Conservation (phyloP, 2,113 vertebrate species). For the Aspidoscelis tigris region DNA sequence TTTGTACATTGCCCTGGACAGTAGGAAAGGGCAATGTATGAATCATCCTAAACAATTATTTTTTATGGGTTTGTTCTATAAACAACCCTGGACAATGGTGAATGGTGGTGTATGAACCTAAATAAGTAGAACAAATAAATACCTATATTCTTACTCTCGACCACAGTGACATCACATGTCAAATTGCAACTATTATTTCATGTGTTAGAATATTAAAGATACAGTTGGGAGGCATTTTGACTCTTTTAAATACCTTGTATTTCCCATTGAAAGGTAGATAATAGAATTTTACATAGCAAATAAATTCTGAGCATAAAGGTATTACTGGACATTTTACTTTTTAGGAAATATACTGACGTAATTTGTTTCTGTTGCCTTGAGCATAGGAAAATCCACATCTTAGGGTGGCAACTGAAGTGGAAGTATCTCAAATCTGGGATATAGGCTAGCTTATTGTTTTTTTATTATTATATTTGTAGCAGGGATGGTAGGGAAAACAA, state of each 20-base stretch:
- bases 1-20: too few species aligned
- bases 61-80: too few species aligned
- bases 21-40: too few species aligned
- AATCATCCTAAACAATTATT: too few species aligned
- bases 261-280: not conserved
- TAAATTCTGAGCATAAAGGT: not conserved
- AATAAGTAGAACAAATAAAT: too few species aligned
- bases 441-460: not conserved
- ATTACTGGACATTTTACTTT: slow-evolving; percentile 3
- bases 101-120: too few species aligned
- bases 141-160: not conserved
- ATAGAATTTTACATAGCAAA: accelerated
- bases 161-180: not conserved
- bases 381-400: not conserved
- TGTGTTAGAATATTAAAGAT: not conserved
- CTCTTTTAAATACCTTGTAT: not conserved
- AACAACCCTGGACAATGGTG: too few species aligned
- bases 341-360: not conserved
- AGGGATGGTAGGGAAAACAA: not conserved
- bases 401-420: not conserved
- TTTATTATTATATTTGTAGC: not conserved
- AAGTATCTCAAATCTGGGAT: not conserved
- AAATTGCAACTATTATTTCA: not conserved
- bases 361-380: not conserved
- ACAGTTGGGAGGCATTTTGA: accelerated